These are phyloP conservation scores for Orthosia gracilis DNA, from an alignment of 2,888 invertebrate species.

Conservation along the genomic window DNA sequence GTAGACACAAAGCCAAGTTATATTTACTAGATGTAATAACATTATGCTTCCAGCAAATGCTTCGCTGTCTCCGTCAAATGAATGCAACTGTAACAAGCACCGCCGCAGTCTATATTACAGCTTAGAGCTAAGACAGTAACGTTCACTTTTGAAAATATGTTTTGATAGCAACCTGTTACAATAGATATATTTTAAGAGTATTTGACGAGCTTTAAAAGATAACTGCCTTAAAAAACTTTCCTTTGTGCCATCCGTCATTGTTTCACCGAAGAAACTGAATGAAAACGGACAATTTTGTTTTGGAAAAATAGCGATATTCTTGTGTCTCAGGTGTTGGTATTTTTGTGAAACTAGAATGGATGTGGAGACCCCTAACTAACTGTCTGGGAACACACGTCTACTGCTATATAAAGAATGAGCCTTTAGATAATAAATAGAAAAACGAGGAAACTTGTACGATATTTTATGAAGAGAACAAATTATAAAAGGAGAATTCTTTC, in stretches of 20 bases:
- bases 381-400: slow-evolving; percentile 54
- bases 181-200: slow-evolving; percentile 82
- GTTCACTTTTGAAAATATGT: slow-evolving; percentile 63
- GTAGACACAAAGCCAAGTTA: slow-evolving; percentile 62
- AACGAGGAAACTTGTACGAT: slow-evolving; percentile 49
- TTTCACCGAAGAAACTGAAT: slow-evolving; percentile 78
- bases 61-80: slow-evolving; percentile 49
- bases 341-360: slow-evolving; percentile 58
- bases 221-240: slow-evolving; percentile 85
- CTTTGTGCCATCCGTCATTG: slow-evolving; percentile 87
- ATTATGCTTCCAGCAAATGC: slow-evolving; percentile 57
- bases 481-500: slow-evolving; percentile 54
- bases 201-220: slow-evolving; percentile 88
- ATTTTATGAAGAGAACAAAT: slow-evolving; percentile 59
- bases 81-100: slow-evolving; percentile 53
- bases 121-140: slow-evolving; percentile 64
- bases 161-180: slow-evolving; percentile 65
- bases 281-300: slow-evolving; percentile 75
- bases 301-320: slow-evolving; percentile 73
- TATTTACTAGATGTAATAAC: slow-evolving; percentile 68
- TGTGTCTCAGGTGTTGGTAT: slow-evolving; percentile 71
- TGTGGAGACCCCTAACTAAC: slow-evolving; percentile 55
- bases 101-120: slow-evolving; percentile 49
- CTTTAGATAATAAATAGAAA: slow-evolving; percentile 62
- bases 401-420: slow-evolving; percentile 59